These are phyloP conservation scores for Acinonyx jubatus DNA, from an alignment of 2,113 vertebrate genomes.

Conservation along the genomic window DNA sequence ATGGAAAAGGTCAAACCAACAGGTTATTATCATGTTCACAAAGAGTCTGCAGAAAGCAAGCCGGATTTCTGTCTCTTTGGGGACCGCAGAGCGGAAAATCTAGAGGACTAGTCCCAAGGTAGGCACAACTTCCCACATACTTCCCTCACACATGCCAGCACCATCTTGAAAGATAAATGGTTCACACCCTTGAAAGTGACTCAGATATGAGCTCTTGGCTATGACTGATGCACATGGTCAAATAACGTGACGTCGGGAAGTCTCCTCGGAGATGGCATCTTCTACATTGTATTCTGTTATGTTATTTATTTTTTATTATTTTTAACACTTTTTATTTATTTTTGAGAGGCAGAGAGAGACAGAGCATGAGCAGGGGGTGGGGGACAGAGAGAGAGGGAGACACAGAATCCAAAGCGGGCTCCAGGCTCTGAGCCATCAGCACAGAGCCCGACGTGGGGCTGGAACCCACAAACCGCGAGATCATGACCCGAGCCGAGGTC, in stretches of 20 bases:
- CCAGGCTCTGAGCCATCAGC: too few relatives aligned
- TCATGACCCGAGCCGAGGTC: too few relatives aligned
- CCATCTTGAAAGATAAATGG: neutral
- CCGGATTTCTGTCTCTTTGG: neutral
- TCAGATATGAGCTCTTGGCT: neutral
- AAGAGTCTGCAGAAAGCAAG: neutral
- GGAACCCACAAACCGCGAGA: too few relatives aligned
- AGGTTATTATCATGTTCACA: neutral
- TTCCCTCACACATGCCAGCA: fast-evolving
- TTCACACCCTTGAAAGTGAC: neutral
- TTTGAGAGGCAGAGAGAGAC: too few relatives aligned
- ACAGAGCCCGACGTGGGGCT: too few relatives aligned
- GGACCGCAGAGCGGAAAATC: neutral
- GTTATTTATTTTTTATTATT: too few relatives aligned
- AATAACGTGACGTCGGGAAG: neutral
- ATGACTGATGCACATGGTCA: neutral
- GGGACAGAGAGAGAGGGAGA: too few relatives aligned
- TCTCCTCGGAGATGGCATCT: neutral
- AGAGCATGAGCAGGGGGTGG: too few relatives aligned
- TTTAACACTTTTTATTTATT: too few relatives aligned
- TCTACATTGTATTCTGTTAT: too few relatives aligned
- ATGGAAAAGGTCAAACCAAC: neutral
- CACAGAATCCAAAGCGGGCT: too few relatives aligned
- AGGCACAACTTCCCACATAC: neutral
- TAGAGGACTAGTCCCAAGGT: neutral